These are phyloP conservation scores for Chaetops frenatus DNA, from an alignment of 2,113 vertebrate genomes.

Conservation along the genomic window DNA sequence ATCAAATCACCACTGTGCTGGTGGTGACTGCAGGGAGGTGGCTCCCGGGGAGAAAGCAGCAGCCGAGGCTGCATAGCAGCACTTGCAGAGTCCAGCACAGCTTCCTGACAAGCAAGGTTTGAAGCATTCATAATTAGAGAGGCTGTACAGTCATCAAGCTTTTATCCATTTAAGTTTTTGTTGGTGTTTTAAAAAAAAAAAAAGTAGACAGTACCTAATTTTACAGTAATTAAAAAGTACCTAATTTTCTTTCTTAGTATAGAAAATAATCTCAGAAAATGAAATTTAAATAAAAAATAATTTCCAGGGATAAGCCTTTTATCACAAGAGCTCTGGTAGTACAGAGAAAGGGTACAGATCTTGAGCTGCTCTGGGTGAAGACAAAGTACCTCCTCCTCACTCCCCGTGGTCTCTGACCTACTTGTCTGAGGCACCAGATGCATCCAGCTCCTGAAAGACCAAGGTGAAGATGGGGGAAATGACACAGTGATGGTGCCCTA, in stretches of 20 bases:
- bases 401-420: accelerated
- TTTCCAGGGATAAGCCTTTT: not conserved
- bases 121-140: not conserved
- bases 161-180: not conserved
- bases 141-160: accelerated
- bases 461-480: not conserved
- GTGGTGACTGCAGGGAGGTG: not conserved
- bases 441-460: not conserved
- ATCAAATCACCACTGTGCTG: not conserved
- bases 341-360: not conserved
- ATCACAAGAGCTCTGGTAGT: not conserved
- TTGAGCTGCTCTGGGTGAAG: not conserved
- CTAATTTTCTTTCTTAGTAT: not conserved
- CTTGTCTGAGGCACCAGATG: not conserved
- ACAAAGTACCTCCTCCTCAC: not conserved
- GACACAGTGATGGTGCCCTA: not conserved
- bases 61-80: accelerated
- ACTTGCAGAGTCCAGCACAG: not conserved
- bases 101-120: not conserved
- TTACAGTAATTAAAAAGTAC: too few relatives aligned
- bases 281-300: not conserved
- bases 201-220: not conserved
- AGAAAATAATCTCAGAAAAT: not conserved
- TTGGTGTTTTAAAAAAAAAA: not conserved
- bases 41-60: not conserved